Base-by-base conservation (phyloP, 1,140 invertebrate genomes). In the Achatina immaculata region DNA sequence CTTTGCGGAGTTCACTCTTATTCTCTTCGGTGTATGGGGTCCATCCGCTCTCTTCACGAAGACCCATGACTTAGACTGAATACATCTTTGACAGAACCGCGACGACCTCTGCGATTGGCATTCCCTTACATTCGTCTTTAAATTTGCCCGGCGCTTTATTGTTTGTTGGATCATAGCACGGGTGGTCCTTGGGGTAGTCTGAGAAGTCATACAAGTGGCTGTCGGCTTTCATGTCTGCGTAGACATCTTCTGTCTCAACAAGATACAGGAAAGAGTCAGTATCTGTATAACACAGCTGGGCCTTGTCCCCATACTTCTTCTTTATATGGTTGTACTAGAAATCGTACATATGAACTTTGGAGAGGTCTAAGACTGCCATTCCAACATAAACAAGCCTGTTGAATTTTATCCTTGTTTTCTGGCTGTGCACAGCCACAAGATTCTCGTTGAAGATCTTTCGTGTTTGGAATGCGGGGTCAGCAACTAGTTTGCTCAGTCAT, bases 111-210 rank as follows among this genome's bases (percentile, higher is more conserved):
- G 11, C 48, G 11, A 51, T 24, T 51, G 48, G 48, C 11, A 51
- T 24, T 14, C 90, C 90, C 81, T 87, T 88, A 42, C 85, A 85
- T 86, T 93, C 92, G 88, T 92, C 92, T 86, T 92, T 93, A 83
- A 93, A 90, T 86, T 92, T 89, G 14, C 92, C 92, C 7, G 91
- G 31, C 6, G 92, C 88, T 82, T 93, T 93, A 85, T 92, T 92
- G 83, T 93, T 92, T 51, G 75, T 76, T 76, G 58, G 51, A 34
- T 71, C 78, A 77, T 84, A 74, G 14, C 87, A 51, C 68, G 83
- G 81, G 43, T 85, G 83, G 77, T 85, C 76, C 80, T 78, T 82
- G 0, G 83, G 85, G 72, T 81, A 87, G 72, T 85, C 72, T 34
- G 43, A 81, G 31, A 79, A 83, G 79, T 88, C 82, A 58, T 82